These are phyloP conservation scores for Tetrapedia diversipes DNA, from an alignment of 2,888 invertebrate species.

Conservation along the genomic window DNA sequence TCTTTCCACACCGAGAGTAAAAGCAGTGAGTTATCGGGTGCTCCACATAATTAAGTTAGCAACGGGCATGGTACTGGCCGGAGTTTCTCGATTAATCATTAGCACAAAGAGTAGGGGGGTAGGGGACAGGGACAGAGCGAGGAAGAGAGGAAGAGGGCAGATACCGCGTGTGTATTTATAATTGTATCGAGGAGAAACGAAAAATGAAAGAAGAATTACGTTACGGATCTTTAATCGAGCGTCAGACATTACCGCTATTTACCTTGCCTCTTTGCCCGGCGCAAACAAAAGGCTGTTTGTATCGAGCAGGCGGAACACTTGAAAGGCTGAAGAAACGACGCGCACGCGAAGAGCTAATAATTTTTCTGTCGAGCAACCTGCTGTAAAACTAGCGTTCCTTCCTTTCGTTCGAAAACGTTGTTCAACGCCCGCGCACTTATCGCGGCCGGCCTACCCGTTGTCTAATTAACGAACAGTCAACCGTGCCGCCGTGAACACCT, in stretches of 20 bases:
- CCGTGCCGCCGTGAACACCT: background rate
- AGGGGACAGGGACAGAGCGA: constrained; percentile 4
- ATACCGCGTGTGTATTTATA: constrained; percentile 52
- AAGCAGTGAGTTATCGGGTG: constrained; percentile 53
- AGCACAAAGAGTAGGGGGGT: background rate
- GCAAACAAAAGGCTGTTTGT: constrained; percentile 61
- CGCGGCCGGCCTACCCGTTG: constrained; percentile 1
- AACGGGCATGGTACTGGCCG: constrained; percentile 27
- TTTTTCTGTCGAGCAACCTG: constrained; percentile 27
- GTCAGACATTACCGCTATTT: constrained; percentile 52
- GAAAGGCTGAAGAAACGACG: constrained; percentile 19
- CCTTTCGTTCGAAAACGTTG: constrained; percentile 2
- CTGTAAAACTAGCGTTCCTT: constrained; percentile 3
- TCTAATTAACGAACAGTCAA: constrained; percentile 34
- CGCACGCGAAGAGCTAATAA: constrained; percentile 38
- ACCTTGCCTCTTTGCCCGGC: constrained; percentile 59
- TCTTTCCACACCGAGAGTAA: constrained; percentile 34
- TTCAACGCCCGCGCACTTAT: background rate
- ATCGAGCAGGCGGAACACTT: constrained; percentile 41
- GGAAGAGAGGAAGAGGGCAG: background rate
- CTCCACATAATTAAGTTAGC: constrained; percentile 61
- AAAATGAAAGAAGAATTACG: background rate
- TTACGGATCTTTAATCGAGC: constrained; percentile 51
- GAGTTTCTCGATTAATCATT: constrained; percentile 51
- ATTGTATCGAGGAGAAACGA: constrained; percentile 32